Evolutionary conservation across 2,797 vertebrate species (phyloP).

Genomic region (Rhodeus uyekii): DNA sequence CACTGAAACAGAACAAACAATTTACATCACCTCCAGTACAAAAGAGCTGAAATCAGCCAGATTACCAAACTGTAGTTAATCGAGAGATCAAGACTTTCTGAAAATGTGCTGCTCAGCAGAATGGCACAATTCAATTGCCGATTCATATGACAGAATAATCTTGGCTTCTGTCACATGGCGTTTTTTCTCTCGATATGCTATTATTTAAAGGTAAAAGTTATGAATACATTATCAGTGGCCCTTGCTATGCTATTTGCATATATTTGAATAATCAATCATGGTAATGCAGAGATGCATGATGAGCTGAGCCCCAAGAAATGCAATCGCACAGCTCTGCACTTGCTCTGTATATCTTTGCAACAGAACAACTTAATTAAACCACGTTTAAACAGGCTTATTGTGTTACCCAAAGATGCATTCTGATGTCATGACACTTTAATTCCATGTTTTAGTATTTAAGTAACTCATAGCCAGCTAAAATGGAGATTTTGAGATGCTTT

Average conservation of each 20-base stretch:
- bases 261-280: conserved; percentile 3
- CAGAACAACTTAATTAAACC: not conserved
- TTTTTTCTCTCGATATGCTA: not conserved
- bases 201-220: conserved; percentile 5
- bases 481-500: not conserved
- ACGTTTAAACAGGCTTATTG: not conserved
- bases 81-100: not conserved
- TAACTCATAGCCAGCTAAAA: not conserved
- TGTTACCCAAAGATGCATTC: not conserved
- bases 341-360: not conserved
- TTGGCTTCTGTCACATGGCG: not conserved
- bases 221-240: conserved; percentile 3
- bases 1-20: not conserved
- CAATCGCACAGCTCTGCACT: not conserved
- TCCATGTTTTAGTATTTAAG: not conserved
- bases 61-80: not conserved
- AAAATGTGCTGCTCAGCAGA: not conserved
- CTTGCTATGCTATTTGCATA: conserved; percentile 6
- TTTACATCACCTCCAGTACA: not conserved
- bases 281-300: conserved; percentile 1
- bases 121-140: not conserved
- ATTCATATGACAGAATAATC: not conserved
- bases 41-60: not conserved
- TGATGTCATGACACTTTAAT: not conserved
- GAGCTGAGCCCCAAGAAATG: not conserved